Percentiles rank a stretch among this genome's conserved stretches.
Evolutionary conservation across 2,888 invertebrate species (phyloP).

Genomic region (Cantharis rustica): DNA sequence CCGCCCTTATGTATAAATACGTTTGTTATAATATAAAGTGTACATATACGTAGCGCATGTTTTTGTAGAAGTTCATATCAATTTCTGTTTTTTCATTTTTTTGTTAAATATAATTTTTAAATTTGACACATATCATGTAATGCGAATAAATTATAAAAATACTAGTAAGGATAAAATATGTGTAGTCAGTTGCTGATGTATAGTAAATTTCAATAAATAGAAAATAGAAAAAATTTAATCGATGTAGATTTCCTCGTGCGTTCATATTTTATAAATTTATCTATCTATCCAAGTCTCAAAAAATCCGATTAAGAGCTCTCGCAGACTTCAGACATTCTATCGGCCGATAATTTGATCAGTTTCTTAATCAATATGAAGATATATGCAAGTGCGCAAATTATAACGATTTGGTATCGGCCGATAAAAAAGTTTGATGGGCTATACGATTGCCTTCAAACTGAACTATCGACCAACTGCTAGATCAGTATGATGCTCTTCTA

Average conservation of each 20-base stretch:
- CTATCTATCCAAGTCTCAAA: no score
- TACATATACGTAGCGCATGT: conserved; percentile 6
- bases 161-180: conserved; percentile 7
- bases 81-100: not conserved
- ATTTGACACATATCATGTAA: conserved; percentile 18
- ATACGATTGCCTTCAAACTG: no score
- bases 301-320: no score
- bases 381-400: no score
- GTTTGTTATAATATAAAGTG: not conserved
- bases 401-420: no score
- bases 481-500: no score
- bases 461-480: no score
- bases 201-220: conserved; percentile 15
- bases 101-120: conserved; percentile 4
- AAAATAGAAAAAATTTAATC: not conserved
- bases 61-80: conserved; percentile 5
- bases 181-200: conserved; percentile 17
- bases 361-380: no score
- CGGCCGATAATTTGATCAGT: no score
- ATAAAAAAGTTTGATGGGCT: no score
- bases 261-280: no score
- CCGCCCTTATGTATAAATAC: conserved; percentile 2
- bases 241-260: not conserved
- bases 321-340: no score
- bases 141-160: not conserved